Base-by-base conservation (phyloP, 2,888 invertebrate genomes). In the Bombyx huttoni region DNA sequence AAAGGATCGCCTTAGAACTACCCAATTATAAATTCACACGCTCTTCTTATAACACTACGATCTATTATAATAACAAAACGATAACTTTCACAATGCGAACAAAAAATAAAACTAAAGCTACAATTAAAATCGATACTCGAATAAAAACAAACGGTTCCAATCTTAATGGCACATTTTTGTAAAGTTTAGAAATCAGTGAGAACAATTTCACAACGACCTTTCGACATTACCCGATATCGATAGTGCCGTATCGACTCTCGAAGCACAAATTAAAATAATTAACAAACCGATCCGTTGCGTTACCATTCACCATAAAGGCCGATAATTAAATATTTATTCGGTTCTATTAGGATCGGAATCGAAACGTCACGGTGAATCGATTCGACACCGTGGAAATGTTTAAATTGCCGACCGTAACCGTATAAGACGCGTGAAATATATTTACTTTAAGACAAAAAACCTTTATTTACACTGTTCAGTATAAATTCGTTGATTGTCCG, bases 321-420 rank as follows among this genome's bases (percentile, higher is more conserved):
- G 66, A 75, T 80, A 78, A 85, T 85, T 85, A 85, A 87, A 86
- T 85, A 84, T 86, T 84, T 83, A 84, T 77, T 83, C 83, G 80
- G 80, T 77, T 76, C 78, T 65, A 84, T 83, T 82, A 76, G 75
- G 67, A 78, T 75, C 74, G 74, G 73, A 70, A 68, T 70, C 68
- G 69, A 72, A 74, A 73, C 77, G 76, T 78, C 78, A 80, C 68
- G 67, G 60, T 52, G 63, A 81, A 86, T 86, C 81, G 77, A 86
- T 87, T 85, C 78, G 78, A 73, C 74, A 75, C 71, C 67, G 67
- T 78, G 73, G 75, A 80, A 85, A 83, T 77, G 73, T 64, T 73
- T 64, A 78, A 78, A 82, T 82, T 78, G 74, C 76, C 64, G 69
- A 68, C 65, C 71, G 76, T 74, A 67, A 63, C 3, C 40, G 40